Conservation (phyloP, 2,113 vertebrate species). For the Rynchops niger region DNA sequence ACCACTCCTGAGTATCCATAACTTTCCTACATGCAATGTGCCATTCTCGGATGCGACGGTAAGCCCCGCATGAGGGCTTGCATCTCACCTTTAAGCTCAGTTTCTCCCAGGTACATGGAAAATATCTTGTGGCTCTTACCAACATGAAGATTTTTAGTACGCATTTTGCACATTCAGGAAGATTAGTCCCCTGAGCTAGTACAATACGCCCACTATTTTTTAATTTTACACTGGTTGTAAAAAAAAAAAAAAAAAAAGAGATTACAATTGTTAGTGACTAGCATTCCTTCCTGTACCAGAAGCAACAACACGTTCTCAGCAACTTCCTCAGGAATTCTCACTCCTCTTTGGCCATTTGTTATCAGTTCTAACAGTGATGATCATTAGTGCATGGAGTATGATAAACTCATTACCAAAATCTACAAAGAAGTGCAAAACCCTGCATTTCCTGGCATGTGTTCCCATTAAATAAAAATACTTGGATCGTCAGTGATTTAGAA, state of each 20-base stretch:
- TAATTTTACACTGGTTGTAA: not conserved
- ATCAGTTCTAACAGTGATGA: conserved; percentile 43
- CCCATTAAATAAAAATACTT: not conserved
- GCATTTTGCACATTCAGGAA: not conserved
- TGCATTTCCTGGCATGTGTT: conserved; percentile 14
- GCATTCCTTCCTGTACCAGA: conserved; percentile 60
- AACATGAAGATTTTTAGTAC: not conserved
- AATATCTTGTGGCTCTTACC: not conserved
- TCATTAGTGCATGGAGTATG: not conserved
- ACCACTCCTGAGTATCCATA: not conserved
- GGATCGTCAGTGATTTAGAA: not conserved
- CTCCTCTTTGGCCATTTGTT: conserved; percentile 59
- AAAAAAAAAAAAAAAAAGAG: not conserved
- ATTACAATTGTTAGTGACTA: conserved; percentile 32
- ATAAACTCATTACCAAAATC: conserved; percentile 50
- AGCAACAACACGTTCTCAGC: conserved; percentile 58
- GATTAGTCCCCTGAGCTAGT: not conserved
- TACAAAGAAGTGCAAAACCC: not conserved
- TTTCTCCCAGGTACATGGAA: not conserved
- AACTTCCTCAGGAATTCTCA: conserved; percentile 69
- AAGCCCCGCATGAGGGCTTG: not conserved
- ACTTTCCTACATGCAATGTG: not conserved
- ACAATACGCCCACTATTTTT: not conserved
- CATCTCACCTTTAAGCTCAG: not conserved
- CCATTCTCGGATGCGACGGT: fast-evolving